Conservation (phyloP, 2,888 invertebrate species). For the Ephialtes manifestator region DNA sequence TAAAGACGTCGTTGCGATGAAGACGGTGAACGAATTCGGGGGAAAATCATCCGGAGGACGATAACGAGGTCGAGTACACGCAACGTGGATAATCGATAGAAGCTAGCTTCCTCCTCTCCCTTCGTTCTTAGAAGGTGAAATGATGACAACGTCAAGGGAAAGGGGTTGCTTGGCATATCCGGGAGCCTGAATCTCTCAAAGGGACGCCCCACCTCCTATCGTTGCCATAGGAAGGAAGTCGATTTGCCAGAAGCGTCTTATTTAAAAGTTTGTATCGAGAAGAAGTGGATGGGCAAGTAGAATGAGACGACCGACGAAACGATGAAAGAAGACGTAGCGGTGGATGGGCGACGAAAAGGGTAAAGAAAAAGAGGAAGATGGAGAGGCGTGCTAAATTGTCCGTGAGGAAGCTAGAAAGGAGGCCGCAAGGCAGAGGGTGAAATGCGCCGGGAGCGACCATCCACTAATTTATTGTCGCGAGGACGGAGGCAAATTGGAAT, state of each 20-base stretch:
- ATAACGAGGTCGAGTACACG: conserved; percentile 78
- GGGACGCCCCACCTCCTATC: conserved; percentile 49
- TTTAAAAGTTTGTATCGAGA: conserved; percentile 84
- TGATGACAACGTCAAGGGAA: conserved; percentile 45
- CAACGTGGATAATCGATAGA: conserved; percentile 69
- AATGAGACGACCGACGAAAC: conserved; percentile 63
- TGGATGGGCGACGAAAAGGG: conserved; percentile 70
- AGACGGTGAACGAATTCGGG: conserved; percentile 70
- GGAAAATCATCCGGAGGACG: conserved; percentile 75
- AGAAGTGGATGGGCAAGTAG: conserved; percentile 57
- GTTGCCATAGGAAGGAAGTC: conserved; percentile 79
- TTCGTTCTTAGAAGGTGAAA: conserved; percentile 23
- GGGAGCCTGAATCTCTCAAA: conserved; percentile 64
- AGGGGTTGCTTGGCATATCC: conserved; percentile 67
- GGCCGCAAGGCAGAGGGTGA: conserved; percentile 49
- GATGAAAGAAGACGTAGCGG: conserved; percentile 48
- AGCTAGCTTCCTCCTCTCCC: conserved; percentile 10
- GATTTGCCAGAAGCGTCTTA: conserved; percentile 82
- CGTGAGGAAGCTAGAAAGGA: conserved; percentile 75
- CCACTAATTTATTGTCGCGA: conserved; percentile 75
- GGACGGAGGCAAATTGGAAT: conserved; percentile 43
- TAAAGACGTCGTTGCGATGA: conserved; percentile 20
- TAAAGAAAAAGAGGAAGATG: conserved; percentile 46
- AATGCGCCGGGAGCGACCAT: conserved; percentile 58
- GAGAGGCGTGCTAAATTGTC: conserved; percentile 80